Evolutionary conservation across 2,888 invertebrate species (phyloP), one percentile per base, ranked within the genome.

Genomic region (Lasiommata megera): DNA sequence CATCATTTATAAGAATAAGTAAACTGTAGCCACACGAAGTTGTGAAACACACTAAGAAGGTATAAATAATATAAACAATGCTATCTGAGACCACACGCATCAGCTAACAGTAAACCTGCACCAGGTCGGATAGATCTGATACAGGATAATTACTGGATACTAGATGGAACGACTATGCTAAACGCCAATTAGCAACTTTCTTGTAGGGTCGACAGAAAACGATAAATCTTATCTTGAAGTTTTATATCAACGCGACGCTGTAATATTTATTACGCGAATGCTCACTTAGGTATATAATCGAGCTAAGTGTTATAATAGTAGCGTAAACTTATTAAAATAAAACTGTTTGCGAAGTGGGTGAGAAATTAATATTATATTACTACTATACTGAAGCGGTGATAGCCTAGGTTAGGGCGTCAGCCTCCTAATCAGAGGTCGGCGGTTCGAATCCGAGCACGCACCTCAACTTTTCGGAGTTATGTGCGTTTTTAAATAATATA

Each of bases 121-220:
- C 37, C 53, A 44, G 53, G 34, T 36, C 31, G 14, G 54, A 61
- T 54, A 56, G 51, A 63, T 58, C 60, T 56, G 63, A 62, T 64
- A 65, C 44, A 44, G 37, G 61, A 61, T 61, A 61, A 52, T 51
- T 41, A 46, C 50, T 46, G 37, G 58, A 47, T 55, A 60, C 60
- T 12, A 54, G 56, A 58, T 53, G 52, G 56, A 52, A 51, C 50
- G 56, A 63, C 64, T 72, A 80, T 80, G 79, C 77, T 79, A 80
- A 81, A 73, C 67, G 73, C 74, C 84, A 84, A 84, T 84, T 82
- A 84, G 77, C 69, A 70, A 65, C 67, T 53, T 44, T 53, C 53
- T 34, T 44, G 53, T 53, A 53, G 18, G 7, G 53, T 53, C 36
- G 34, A 14, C 53, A 34, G 11, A 41, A 52, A 52, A 52, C 16